A percentile compares a stretch with the other conserved stretches of the same genome.
Conservation (phyloP, 2,113 vertebrate species). For the Corapipo altera region DNA sequence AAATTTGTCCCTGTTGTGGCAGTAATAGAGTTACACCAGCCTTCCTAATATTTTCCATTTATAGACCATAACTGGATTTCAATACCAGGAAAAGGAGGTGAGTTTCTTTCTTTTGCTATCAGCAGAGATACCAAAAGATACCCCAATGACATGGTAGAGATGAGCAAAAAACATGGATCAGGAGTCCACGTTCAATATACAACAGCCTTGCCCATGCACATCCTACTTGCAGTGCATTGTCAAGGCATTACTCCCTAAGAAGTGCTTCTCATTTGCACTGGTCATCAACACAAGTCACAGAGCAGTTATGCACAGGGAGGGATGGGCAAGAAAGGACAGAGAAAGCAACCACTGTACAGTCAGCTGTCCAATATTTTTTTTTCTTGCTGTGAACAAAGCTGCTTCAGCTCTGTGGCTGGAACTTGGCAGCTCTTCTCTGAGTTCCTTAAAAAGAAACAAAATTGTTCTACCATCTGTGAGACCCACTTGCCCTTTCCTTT, state of each 20-base stretch:
- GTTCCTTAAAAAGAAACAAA: slow-evolving; percentile 34
- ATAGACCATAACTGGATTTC: neutral
- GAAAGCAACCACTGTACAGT: slow-evolving; percentile 11
- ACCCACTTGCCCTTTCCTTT: slow-evolving; percentile 15
- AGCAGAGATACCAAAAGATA: neutral
- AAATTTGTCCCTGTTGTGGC: neutral
- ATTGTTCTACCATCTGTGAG: slow-evolving; percentile 39
- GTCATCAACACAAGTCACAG: neutral
- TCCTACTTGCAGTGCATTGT: neutral
- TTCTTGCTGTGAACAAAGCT: neutral
- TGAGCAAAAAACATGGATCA: neutral
- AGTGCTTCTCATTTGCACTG: neutral
- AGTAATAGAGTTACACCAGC: neutral
- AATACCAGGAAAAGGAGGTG: neutral
- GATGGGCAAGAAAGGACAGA: neutral
- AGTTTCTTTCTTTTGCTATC: neutral
- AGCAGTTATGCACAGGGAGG: neutral
- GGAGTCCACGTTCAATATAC: rapidly evolving
- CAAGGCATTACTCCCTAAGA: neutral
- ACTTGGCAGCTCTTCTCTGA: slow-evolving; percentile 20
- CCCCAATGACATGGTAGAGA: neutral
- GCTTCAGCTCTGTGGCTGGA: slow-evolving; percentile 12
- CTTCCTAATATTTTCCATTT: slow-evolving; percentile 11
- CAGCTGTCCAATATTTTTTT: neutral
- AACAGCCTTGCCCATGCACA: neutral